Base-by-base conservation (phyloP, 2,888 invertebrate species). In the Mesorhabditis belari region DNA sequence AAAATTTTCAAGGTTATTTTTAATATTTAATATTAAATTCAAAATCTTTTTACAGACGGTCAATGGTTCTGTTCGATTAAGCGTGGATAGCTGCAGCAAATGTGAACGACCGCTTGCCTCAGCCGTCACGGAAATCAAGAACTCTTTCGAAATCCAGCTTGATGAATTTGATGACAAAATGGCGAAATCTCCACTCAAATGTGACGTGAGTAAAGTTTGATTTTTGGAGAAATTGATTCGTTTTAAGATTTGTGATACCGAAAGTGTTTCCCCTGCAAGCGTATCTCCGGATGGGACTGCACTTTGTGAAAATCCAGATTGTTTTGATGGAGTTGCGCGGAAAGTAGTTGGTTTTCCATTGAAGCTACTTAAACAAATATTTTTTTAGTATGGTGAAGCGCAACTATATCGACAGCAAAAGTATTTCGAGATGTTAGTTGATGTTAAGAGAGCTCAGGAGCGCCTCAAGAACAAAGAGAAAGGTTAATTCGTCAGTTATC, bases 321-420 rank as follows among this genome's bases (percentile, higher is more conserved):
- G 44, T 35, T 17, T 17, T n/a, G 44, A 35, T 35, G 44, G 44
- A 9, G n/a, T n/a, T 49, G 53, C 56, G 52, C 56, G 17, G 29
- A 51, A 27, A 24, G 23, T 19, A 24, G 2, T n/a, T 19, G 17
- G 26, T 24, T 52, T 9, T 5, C 28, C 17, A 19, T 44, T 19
- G 5, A 62, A 44, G 9, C 65, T 57, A 49, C 62, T 61, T 61
- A 6, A 35, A 17, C 9, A 35, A 35, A 6, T 17, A 35, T 24
- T 27, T 56, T 65, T 66, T 28, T 62, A 71, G 66, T 77, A 73
- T 63, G 64, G 76, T 5, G 28, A 66, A 0, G 71, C 69, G 54
- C 58, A 69, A 19, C 69, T 77, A 17, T 77, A 68, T 65, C 72
- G 76, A 29, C 78, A 78, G 63, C 78, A 78, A 60, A 67, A 64